Evolutionary conservation across 2,797 vertebrate genomes (phyloP).

Genomic region (Leptoclinus maculatus): DNA sequence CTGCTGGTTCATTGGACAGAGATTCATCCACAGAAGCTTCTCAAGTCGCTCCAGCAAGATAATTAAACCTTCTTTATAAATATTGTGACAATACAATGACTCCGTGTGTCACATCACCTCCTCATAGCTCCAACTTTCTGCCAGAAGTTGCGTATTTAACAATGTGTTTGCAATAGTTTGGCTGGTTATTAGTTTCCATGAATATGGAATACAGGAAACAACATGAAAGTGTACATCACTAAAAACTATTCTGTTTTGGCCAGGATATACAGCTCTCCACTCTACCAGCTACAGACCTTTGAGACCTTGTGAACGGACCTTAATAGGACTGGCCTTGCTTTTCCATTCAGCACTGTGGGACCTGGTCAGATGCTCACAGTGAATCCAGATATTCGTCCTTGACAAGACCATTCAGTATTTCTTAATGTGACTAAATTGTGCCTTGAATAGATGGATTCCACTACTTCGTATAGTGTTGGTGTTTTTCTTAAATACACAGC

Average conservation of each 20-base stretch:
- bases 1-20: background rate
- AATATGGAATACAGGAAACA: conserved; percentile 6
- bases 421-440: background rate
- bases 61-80: background rate
- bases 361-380: conserved; percentile 20
- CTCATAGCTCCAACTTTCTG: background rate
- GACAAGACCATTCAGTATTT: background rate
- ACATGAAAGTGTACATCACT: background rate
- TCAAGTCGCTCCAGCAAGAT: background rate
- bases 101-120: background rate
- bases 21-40: background rate
- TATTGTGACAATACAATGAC: background rate
- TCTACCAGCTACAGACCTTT: conserved; percentile 27
- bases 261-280: background rate
- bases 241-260: background rate
- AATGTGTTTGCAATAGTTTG: background rate
- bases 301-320: conserved; percentile 30
- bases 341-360: conserved; percentile 52
- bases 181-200: conserved; percentile 10
- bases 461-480: background rate
- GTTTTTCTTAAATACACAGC: background rate
- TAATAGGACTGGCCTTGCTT: conserved; percentile 35
- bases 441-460: background rate
- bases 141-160: background rate
- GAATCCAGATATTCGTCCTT: conserved; percentile 51